phyloP scores from a whole-genome alignment of 92 coral and sea anemone species.

The Virgularia gustaviana region DNA sequence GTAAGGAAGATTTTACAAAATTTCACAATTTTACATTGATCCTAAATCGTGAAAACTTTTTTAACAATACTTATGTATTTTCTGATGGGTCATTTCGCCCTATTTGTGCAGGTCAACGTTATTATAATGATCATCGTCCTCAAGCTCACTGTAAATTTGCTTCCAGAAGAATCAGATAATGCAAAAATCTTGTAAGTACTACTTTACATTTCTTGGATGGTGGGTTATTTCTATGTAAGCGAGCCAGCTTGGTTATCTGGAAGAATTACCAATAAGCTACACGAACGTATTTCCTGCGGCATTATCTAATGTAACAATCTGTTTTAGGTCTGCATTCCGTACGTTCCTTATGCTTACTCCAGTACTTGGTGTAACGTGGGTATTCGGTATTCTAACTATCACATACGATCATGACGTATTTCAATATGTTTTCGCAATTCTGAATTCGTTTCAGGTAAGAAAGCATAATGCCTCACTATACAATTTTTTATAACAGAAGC shows the following conservation, averaged over 20 bases:
- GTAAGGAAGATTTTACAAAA: slow-evolving; percentile 1
- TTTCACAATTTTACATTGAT: no score
- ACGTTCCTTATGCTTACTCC: slow-evolving; percentile 2
- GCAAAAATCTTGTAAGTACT: background rate
- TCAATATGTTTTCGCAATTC: background rate
- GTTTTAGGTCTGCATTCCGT: background rate
- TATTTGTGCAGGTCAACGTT: background rate
- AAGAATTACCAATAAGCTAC: no score
- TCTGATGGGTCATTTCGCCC: no score
- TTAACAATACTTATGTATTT: no score
- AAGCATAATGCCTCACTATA: no score
- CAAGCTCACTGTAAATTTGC: background rate
- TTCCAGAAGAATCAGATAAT: slow-evolving; percentile 2
- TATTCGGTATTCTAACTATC: background rate
- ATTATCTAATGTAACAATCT: no score
- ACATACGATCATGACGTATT: background rate
- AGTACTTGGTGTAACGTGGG: slow-evolving; percentile 6
- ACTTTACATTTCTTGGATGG: no score
- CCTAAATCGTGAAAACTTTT: no score
- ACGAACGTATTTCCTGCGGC: no score
- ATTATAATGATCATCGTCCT: background rate
- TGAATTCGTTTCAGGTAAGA: slow-evolving; percentile 8
- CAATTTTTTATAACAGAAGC: no score
- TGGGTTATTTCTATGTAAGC: no score
- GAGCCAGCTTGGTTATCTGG: no score